These are phyloP conservation scores for Drosophila bocki DNA, from an alignment of 1,140 invertebrate genomes.

Conservation along the genomic window DNA sequence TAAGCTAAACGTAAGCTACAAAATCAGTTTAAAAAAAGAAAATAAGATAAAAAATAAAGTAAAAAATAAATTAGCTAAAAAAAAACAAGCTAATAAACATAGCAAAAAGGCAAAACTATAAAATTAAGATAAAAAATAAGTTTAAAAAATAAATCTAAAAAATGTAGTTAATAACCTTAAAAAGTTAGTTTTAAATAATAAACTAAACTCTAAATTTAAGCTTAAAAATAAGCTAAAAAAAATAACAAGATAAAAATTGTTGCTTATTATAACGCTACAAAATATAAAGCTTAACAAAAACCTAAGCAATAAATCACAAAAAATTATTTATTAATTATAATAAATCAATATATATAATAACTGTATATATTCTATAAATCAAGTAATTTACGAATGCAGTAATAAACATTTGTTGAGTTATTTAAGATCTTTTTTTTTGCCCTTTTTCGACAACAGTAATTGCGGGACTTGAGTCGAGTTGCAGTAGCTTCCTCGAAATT, in stretches of 20 bases:
- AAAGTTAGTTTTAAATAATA: too few species aligned
- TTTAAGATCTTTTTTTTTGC: not conserved
- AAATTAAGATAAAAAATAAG: not conserved
- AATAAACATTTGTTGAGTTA: not conserved
- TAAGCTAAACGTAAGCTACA: not conserved
- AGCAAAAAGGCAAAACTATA: not conserved
- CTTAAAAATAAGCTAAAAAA: not conserved
- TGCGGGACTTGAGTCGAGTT: not conserved
- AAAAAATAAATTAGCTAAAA: not conserved
- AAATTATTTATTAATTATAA: too few species aligned
- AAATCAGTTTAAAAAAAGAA: too few species aligned
- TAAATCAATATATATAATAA: not conserved
- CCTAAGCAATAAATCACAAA: not conserved
- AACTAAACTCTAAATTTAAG: not conserved
- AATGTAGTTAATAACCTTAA: not conserved
- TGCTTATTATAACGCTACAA: not conserved
- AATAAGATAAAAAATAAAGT: too few species aligned
- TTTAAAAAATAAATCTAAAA: not conserved
- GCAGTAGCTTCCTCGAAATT: conserved; percentile 3
- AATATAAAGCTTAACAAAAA: not conserved
- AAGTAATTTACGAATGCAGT: not conserved
- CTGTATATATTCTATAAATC: not conserved
- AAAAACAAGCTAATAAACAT: not conserved
- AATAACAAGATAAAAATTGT: not conserved
- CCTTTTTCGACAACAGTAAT: not conserved